Base-by-base conservation (phyloP, 2,888 invertebrate species). In the Chelonus formosanus region DNA sequence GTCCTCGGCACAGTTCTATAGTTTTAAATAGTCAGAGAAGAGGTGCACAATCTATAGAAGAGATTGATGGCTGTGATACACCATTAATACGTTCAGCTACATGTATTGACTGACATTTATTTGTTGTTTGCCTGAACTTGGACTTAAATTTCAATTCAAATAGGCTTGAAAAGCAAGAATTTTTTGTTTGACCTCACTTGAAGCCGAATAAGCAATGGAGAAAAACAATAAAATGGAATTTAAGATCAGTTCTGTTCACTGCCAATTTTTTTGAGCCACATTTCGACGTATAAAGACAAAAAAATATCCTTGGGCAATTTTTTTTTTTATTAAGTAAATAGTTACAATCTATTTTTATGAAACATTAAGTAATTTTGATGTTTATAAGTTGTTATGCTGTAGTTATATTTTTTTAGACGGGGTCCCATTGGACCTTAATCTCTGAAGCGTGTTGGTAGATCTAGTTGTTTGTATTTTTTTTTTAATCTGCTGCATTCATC, bases 21-120 rank as follows among this genome's bases (percentile, higher is more conserved):
- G 56, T 74, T 3, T 57, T 78, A 5, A 74, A 76, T 44, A 54
- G 68, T 4, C 74, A 75, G 55, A 77, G 74, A 60, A 72, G 80
- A 52, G 71, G 68, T 3, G 75, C 75, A 5, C 80, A 80, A 40
- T 81, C 81, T 3, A 80, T 73, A 56, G 80, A 81, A 44, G 80
- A 81, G 43, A 78, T 81, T 56, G 80, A 81, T 63, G 76, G 74
- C n/a, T 80, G 80, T 78, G 80, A 81, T 1, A 77, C 75, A 31
- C 80, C 79, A n/a, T 65, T 80, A 10, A 78, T 79, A 48, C 74
- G 64, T 62, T 72, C 71, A 8, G 40, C 31, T 31, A 40, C 47
- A 52, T 64, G 52, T 43, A 50, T 67, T 44, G 61, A 61, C 32
- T 61, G 44, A 61, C 61, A 45, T 44, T 53, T 6, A 34, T 34